A percentile compares a stretch with the other conserved stretches of the same genome.
Conservation (phyloP, 2,113 vertebrate species). For the Nothobranchius furzeri region DNA sequence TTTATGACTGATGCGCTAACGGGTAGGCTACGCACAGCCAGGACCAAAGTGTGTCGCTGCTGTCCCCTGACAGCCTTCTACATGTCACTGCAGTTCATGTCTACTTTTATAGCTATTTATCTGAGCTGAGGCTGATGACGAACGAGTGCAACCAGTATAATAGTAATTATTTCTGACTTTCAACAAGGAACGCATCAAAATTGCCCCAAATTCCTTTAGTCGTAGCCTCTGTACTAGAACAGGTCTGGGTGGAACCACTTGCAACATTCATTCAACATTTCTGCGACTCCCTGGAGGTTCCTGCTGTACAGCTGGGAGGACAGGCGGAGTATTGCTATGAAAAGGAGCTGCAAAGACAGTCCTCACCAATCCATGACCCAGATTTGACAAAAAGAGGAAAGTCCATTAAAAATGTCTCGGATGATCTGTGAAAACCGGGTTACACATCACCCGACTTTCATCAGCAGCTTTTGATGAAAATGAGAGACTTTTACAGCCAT, state of each 20-base stretch:
- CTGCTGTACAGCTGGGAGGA: constrained; percentile 22
- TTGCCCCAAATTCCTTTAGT: too few relatives aligned
- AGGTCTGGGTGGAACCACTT: constrained; percentile 38
- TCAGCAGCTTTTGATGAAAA: constrained; percentile 60
- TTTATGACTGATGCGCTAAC: too few relatives aligned
- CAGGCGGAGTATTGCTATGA: constrained; percentile 61
- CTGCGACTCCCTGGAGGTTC: constrained; percentile 15
- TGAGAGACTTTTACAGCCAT: constrained; percentile 38
- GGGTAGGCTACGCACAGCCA: too few relatives aligned
- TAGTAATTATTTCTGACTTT: too few relatives aligned
- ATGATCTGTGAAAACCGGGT: constrained; percentile 26
- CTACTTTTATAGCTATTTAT: too few relatives aligned
- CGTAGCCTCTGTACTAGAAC: constrained; percentile 6
- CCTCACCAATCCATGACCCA: constrained; percentile 43
- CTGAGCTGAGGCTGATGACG: too few relatives aligned
- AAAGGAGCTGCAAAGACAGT: constrained; percentile 41
- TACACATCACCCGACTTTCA: constrained; percentile 34
- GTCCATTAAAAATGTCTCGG: constrained; percentile 22
- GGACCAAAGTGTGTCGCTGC: too few relatives aligned
- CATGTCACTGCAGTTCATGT: too few relatives aligned
- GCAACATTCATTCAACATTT: constrained; percentile 61
- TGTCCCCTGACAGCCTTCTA: too few relatives aligned
- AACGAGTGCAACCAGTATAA: too few relatives aligned
- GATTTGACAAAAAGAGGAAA: constrained; percentile 16
- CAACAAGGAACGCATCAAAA: too few relatives aligned